Evolutionary conservation across 2,797 vertebrate species (phyloP).

Genomic region (Spheniscus humboldti): DNA sequence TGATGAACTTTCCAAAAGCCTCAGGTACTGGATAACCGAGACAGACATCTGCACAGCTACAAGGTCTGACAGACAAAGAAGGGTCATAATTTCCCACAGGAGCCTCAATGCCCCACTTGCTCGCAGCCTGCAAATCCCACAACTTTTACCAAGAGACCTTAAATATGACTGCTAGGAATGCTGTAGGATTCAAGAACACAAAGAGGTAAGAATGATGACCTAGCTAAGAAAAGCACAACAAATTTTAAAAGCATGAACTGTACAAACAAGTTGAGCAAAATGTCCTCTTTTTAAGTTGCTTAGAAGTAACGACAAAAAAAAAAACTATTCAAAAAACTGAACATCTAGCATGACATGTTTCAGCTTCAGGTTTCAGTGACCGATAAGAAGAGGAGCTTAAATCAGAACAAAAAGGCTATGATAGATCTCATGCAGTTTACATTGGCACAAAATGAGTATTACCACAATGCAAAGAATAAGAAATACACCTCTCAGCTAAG

Average conservation of each 20-base stretch:
- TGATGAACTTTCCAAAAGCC: neutral
- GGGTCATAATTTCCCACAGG: neutral
- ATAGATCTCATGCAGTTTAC: neutral
- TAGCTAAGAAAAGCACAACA: neutral
- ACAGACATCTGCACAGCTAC: neutral
- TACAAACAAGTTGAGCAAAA: neutral
- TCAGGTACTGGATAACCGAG: neutral
- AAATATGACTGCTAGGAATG: neutral
- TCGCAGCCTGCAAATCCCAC: neutral
- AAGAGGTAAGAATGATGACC: neutral
- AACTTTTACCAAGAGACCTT: neutral
- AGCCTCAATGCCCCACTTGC: neutral
- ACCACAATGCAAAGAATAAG: neutral
- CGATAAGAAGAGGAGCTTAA: neutral
- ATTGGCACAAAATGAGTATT: neutral
- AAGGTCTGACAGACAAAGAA: neutral
- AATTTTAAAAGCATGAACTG: neutral
- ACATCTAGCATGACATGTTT: neutral
- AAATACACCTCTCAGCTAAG: neutral
- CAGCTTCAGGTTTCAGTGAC: neutral
- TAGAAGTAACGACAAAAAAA: neutral
- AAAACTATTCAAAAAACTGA: neutral
- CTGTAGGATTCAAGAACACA: neutral
- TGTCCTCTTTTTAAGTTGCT: neutral
- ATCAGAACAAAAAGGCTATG: neutral